A percentile compares a stretch with the other conserved stretches of the same genome.
These are phyloP conservation scores for Ophiodon elongatus DNA, from an alignment of 2,113 vertebrate genomes.

Conservation along the genomic window DNA sequence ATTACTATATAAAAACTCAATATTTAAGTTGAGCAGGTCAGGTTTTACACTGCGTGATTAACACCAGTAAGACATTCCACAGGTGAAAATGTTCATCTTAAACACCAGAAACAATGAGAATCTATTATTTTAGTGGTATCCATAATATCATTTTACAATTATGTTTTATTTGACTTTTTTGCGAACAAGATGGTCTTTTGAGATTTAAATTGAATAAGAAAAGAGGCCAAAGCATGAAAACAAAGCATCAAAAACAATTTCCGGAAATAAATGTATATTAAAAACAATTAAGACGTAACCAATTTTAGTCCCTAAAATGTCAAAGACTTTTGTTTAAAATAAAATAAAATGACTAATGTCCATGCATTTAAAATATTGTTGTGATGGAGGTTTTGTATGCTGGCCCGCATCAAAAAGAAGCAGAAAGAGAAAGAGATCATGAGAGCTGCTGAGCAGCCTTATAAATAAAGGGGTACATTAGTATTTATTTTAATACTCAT, in stretches of 20 bases:
- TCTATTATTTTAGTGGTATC: not conserved
- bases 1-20: not conserved
- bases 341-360: not conserved
- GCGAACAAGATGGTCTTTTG: not conserved
- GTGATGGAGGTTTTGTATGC: no score
- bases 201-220: not conserved
- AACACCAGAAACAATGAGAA: not conserved
- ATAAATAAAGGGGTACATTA: not conserved
- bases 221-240: not conserved
- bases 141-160: not conserved
- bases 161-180: not conserved
- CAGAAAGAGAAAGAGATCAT: not conserved
- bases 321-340: not conserved
- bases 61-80: not conserved
- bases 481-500: not conserved
- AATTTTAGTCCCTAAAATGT: not conserved
- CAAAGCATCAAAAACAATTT: not conserved
- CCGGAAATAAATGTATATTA: not conserved
- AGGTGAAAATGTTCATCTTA: not conserved
- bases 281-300: not conserved
- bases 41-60: not conserved
- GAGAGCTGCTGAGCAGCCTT: not conserved
- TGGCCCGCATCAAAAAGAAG: not conserved
- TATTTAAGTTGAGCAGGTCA: not conserved
- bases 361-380: not conserved